Percentiles rank a stretch among this genome's conserved stretches.
phyloP scores from a whole-genome alignment of 2,888 invertebrate genomes.

The Synergus gifuensis region DNA sequence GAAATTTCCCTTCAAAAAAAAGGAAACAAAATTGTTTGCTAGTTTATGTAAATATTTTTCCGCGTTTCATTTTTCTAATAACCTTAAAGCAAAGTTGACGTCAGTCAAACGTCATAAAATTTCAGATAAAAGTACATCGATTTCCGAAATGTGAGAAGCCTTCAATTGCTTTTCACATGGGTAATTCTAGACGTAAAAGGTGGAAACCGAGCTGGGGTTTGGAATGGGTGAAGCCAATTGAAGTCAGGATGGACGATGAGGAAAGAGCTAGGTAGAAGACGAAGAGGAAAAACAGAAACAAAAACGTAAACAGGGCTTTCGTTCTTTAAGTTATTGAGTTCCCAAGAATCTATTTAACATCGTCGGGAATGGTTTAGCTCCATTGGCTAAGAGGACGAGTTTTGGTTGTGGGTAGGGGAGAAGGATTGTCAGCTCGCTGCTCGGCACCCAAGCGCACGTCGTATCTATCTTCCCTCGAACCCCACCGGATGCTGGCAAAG shows the following conservation, averaged over 20 bases:
- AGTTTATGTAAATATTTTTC: no score
- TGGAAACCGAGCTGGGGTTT: not conserved
- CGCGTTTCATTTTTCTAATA: no score
- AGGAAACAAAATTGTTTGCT: no score
- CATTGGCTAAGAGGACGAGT: slow-evolving; percentile 40
- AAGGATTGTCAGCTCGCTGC: slow-evolving; percentile 63
- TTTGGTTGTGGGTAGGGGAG: slow-evolving; percentile 44
- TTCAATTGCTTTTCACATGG: slow-evolving; percentile 44
- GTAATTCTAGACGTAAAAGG: slow-evolving; percentile 44
- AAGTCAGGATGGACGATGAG: slow-evolving; percentile 23
- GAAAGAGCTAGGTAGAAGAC: not conserved
- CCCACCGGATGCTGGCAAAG: slow-evolving; percentile 44
- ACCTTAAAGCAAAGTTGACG: not conserved
- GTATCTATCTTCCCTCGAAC: slow-evolving; percentile 56
- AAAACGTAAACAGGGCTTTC: slow-evolving; percentile 49
- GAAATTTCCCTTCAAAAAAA: no score
- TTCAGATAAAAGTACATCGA: not conserved
- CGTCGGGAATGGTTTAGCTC: slow-evolving; percentile 57
- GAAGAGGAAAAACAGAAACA: slow-evolving; percentile 39
- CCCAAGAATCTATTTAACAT: slow-evolving; percentile 64
- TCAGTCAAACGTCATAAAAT: not conserved
- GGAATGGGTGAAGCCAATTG: slow-evolving; percentile 9
- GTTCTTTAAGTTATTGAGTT: slow-evolving; percentile 60
- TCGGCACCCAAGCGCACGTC: slow-evolving; percentile 58
- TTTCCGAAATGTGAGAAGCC: not conserved